Evolutionary conservation across 2,113 vertebrate genomes (phyloP), one percentile per base, ranked within the genome.

Genomic region (Seriola dumerili): DNA sequence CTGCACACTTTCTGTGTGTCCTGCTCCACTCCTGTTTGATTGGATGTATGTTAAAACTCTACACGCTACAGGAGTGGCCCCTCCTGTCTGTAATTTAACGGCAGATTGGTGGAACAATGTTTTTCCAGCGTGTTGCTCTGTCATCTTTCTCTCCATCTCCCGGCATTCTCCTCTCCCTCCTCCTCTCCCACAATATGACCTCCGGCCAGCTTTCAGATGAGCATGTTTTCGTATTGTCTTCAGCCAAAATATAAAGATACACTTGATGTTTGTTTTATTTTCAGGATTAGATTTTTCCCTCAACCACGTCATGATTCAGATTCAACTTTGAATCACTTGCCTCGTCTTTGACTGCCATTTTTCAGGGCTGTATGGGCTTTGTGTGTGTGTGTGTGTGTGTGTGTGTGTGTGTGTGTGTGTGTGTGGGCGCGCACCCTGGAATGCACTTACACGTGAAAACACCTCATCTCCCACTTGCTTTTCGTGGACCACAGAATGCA

Each of bases 21-120:
- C 21, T 74, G 69, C 65, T 77, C 7, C 44, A 19, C 21, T 72
- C 50, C 57, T 4, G 44, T 81, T 74, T 90, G 83, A 87, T 76
- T 85, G 65, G 79, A 81, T 54, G 65, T 32, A 73, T 58, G 83
- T 78, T 84, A 50, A 65, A 74, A 67, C 1, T 0, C 32, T 67
- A 32, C 23, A 63, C 1, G 3, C 73, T 48, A 38, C 63, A 52
- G 54, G 55, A 58, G 8, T 23, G 50, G 57, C 44, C 12, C 65
- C 71, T 63, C 75, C 62, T 52, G 32, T 57, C 65, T 72, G 67
- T 85, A 89, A 89, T 90, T 88, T 86, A 80, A 84, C 68, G 52
- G 63, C 66, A 58, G 61, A 76, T 83, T 72, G 66, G 66, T 84
- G 62, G 58, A 80, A 85, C 64, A 52, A n/a, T 65, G 57, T 72